Evolutionary conservation across 1,140 invertebrate genomes (phyloP), one percentile per base, ranked within the genome.

Genomic region (Mactra quadrangularis): DNA sequence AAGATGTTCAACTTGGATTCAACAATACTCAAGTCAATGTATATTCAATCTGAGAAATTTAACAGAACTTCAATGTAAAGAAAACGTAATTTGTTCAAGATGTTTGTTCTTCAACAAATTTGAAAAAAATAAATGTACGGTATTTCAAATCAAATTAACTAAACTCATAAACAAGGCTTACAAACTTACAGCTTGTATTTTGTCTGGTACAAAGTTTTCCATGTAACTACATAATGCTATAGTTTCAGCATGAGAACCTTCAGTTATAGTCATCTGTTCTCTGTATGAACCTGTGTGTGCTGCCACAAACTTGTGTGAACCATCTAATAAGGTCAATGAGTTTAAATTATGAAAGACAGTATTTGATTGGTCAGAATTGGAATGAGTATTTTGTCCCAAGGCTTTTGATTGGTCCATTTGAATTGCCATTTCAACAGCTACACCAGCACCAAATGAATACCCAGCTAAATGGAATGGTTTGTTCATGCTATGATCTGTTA

Each of bases 381-480:
- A 31, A 25, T 76, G 66, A 11, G 35, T 45, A 19, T 7, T 22
- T 60, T 47, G 22, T 50, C 27, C 38, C 25, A 13, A 25, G 3
- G 52, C n/a, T 59, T 78, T 22, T 52, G 68, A 82, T 38, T 91
- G 90, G 77, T 94, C 93, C n/a, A 90, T 75, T 91, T 99, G 97
- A 33, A 99, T 91, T 2, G 96, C 96, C 95, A 99, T 99, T 94
- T 99, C 98, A 90, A 98, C 97, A 4, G 97, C 97, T 13, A 99
- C 95, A 77, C 96, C 95, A 11, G 96, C 96, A 59, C 98, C 98
- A 92, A 97, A 99, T 0, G 98, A 99, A 92, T 99, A 99, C 3
- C 98, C 98, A 45, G 96, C 94, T 50, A 99, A 92, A 27, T 95
- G 95, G 93, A 97, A 98, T 0, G 98, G 97, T 75, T 97, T 96